A percentile compares a stretch with the other conserved stretches of the same genome.
phyloP scores from a whole-genome alignment of 2,888 invertebrate genomes.

The Thereva nobilitata region DNA sequence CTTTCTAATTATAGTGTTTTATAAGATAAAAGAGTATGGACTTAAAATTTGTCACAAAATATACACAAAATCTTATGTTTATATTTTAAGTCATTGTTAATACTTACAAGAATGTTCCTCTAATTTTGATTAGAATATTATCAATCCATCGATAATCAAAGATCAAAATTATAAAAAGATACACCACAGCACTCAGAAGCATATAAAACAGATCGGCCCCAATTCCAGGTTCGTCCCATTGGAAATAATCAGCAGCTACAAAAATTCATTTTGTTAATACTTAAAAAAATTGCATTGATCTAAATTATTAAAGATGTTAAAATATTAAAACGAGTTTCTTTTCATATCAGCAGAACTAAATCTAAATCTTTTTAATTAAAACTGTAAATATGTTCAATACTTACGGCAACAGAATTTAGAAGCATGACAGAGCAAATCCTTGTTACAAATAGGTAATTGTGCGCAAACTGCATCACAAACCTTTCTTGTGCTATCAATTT shows the following conservation, averaged over 20 bases:
- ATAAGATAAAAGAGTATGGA: no score
- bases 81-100: not conserved
- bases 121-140: slow-evolving; percentile 36
- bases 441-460: slow-evolving; percentile 47
- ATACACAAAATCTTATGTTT: no score
- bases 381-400: not conserved
- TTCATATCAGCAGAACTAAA: no score
- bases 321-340: no score
- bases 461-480: slow-evolving; percentile 53
- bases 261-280: not conserved
- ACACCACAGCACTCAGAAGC: slow-evolving; percentile 61
- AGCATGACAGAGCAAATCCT: not conserved
- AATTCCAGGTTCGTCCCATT: slow-evolving; percentile 72
- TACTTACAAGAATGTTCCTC: slow-evolving; percentile 27
- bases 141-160: slow-evolving; percentile 61
- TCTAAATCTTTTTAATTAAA: not conserved
- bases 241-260: slow-evolving; percentile 60
- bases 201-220: slow-evolving; percentile 69
- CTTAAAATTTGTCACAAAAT: no score
- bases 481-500: slow-evolving; percentile 47
- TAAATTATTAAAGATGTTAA: no score
- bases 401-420: slow-evolving; percentile 9
- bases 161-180: slow-evolving; percentile 66
- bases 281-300: slow-evolving; percentile 14
- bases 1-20: no score